These are phyloP conservation scores for Chanos chanos DNA, from an alignment of 2,797 vertebrate genomes.

Conservation along the genomic window DNA sequence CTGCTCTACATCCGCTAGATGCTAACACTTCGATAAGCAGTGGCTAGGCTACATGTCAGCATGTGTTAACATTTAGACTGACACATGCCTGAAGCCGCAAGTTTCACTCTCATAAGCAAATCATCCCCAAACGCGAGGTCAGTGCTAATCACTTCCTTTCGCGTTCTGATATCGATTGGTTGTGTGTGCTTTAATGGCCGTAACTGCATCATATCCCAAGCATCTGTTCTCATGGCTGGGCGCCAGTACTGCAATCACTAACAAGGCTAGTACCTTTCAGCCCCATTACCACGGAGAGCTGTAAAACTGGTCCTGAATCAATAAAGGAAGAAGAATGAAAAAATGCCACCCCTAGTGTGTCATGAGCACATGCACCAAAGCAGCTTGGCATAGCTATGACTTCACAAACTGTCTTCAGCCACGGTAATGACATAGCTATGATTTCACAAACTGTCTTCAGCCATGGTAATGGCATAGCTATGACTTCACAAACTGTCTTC, in stretches of 20 bases:
- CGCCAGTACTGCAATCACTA: constrained; percentile 16
- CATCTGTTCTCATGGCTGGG: background rate
- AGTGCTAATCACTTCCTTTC: constrained; percentile 11
- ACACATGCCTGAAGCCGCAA: background rate
- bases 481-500: too few species aligned
- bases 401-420: too few species aligned
- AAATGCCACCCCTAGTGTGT: background rate
- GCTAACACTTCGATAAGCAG: too few species aligned
- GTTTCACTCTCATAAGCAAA: constrained; percentile 17
- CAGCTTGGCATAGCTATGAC: too few species aligned
- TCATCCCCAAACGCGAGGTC: background rate
- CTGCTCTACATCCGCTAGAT: too few species aligned
- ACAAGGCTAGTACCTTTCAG: constrained; percentile 26
- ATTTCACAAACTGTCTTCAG: too few species aligned
- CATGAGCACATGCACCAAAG: background rate
- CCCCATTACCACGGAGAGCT: constrained; percentile 13
- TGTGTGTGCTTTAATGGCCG: constrained; percentile 21
- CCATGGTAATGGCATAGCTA: too few species aligned
- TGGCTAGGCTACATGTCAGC: background rate
- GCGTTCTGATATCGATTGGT: constrained; percentile 28
- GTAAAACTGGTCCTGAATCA: constrained; percentile 2
- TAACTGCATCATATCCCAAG: constrained; percentile 30
- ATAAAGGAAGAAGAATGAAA: background rate
- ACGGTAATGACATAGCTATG: too few species aligned
- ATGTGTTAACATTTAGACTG: background rate